Conservation (phyloP, 2,888 invertebrate species). For the Octodonta nipae region DNA sequence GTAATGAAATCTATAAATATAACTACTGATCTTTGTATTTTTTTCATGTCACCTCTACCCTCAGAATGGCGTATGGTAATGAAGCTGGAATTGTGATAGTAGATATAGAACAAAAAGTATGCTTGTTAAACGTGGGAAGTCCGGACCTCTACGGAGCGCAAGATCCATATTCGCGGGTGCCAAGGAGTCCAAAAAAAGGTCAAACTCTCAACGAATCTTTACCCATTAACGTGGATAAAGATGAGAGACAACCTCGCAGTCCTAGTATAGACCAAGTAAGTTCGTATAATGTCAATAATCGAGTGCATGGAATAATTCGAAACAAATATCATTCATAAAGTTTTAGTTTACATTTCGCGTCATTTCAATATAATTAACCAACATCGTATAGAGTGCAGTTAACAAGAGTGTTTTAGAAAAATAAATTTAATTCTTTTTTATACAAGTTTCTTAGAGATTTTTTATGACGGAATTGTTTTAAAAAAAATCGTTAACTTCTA, state of each 20-base stretch:
- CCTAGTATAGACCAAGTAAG: slow-evolving; percentile 84
- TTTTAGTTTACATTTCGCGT: too few species aligned
- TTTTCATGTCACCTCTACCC: too few species aligned
- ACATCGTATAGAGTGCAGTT: too few species aligned
- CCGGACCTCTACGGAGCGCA: slow-evolving; percentile 81
- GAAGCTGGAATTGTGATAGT: slow-evolving; percentile 90
- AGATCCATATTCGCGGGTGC: slow-evolving; percentile 67
- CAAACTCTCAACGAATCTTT: slow-evolving; percentile 37
- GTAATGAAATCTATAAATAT: too few species aligned
- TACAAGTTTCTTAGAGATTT: too few species aligned
- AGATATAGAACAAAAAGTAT: slow-evolving; percentile 82
- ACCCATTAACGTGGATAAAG: slow-evolving; percentile 25
- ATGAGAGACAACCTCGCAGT: slow-evolving; percentile 54
- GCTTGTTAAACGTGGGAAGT: slow-evolving; percentile 77
- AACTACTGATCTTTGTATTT: too few species aligned
- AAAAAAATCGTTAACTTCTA: too few species aligned
- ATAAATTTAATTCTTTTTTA: too few species aligned
- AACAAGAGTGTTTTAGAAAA: too few species aligned
- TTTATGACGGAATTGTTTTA: too few species aligned
- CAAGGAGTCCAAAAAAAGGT: slow-evolving; percentile 33
- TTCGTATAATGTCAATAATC: slow-evolving; percentile 8
- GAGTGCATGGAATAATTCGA: slow-evolving; percentile 10
- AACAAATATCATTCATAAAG: too few species aligned
- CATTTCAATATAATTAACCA: too few species aligned
- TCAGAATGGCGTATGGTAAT: slow-evolving; percentile 92